Evolutionary conservation across 2,797 vertebrate genomes (phyloP), one percentile per base, ranked within the genome.

Genomic region (Myotis daubentonii): DNA sequence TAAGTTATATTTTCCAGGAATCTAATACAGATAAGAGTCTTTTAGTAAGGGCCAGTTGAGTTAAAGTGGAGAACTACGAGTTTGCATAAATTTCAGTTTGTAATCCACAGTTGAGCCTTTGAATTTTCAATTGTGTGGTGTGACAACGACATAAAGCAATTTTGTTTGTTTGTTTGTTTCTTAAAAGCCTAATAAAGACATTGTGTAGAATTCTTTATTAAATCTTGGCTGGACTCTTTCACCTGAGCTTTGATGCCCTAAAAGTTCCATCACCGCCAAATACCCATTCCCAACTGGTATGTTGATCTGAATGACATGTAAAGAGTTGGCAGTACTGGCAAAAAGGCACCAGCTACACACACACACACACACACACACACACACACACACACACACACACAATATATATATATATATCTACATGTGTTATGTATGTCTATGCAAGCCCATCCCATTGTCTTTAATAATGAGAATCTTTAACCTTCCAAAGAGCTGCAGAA

Each of bases 401-500:
- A 36, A 36, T 36, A 36, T 36, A 36, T 36, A 36, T 36, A 5
- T 12, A 36, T 15, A 70, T 72, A 44, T 57, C n/a, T 30, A 72
- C 47, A 30, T 41, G 7, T 74, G 25, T 38, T 66, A 4, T 49
- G 25, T n/a, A 10, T 49, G 10, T 23, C 22, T 25, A 41, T n/a
- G 12, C 20, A 87, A 71, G 20, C 23, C 36, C 51, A 84, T 70
- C 76, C 49, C 3, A 88, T 91, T 65, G 23, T 93, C 28, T 95
- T 95, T 90, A 20, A 96, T 96, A 97, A 89, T 95, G 94, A 91
- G 80, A 97, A 93, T 96, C 70, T 96, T 97, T 98, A 95, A 93
- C 90, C 72, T 94, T 97, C 91, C 95, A 84, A 96, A 96, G 62
- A 98, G 70, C 78, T 60, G 49, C 83, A 90, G 86, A 98, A 98